phyloP scores from a whole-genome alignment of 2,888 invertebrate species.

The Drosophila helvetica region DNA sequence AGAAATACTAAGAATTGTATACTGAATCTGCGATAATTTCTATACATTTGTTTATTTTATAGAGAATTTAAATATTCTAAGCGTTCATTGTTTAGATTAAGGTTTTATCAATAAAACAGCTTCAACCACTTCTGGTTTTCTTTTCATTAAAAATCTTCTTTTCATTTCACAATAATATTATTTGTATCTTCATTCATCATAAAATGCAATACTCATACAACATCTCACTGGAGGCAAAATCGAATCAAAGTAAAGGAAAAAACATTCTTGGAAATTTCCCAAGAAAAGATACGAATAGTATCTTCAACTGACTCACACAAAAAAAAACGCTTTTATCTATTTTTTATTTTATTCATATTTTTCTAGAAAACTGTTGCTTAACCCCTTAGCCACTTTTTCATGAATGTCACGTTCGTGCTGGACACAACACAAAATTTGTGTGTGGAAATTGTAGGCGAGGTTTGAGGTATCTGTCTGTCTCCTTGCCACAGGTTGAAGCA shows the following conservation, averaged over 20 bases:
- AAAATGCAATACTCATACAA: neutral
- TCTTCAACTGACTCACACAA: conserved; percentile 30
- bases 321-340: conserved; percentile 56
- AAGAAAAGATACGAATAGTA: neutral
- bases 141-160: no score
- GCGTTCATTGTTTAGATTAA: no score
- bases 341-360: conserved; percentile 52
- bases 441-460: conserved; percentile 14
- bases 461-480: neutral
- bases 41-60: no score
- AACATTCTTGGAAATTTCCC: conserved; percentile 12
- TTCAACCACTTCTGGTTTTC: no score
- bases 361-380: conserved; percentile 18
- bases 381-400: conserved; percentile 23
- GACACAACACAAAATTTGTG: conserved; percentile 13
- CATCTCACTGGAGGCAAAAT: neutral
- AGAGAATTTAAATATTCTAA: no score
- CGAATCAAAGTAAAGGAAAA: conserved; percentile 5
- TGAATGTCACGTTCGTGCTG: conserved; percentile 46
- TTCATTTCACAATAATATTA: neutral
- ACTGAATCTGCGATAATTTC: neutral
- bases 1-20: neutral
- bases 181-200: neutral
- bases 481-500: conserved; percentile 64
- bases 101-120: no score